phyloP scores from a whole-genome alignment of 2,888 invertebrate species.

The Lasius fuliginosus region DNA sequence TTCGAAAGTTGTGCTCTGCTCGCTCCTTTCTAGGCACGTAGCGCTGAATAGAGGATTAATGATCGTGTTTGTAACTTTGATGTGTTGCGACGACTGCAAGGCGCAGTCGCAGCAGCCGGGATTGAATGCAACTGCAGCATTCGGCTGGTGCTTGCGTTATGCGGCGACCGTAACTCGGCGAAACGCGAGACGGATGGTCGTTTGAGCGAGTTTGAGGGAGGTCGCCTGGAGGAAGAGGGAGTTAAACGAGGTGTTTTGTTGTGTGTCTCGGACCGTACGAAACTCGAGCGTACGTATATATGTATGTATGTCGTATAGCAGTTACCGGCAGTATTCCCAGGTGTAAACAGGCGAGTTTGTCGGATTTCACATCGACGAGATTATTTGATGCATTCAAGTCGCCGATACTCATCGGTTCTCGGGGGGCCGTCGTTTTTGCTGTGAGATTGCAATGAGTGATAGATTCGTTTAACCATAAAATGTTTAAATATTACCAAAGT shows the following conservation, averaged over 20 bases:
- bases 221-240: constrained; percentile 25
- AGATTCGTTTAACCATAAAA: neutral
- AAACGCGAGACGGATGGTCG: constrained; percentile 60
- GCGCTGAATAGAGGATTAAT: constrained; percentile 55
- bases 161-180: constrained; percentile 62
- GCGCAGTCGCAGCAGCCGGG: constrained; percentile 44
- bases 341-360: constrained; percentile 42
- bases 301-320: constrained; percentile 9
- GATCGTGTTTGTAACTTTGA: constrained; percentile 53
- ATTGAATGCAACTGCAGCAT: constrained; percentile 60
- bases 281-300: constrained; percentile 19
- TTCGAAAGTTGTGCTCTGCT: constrained; percentile 23
- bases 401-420: constrained; percentile 22
- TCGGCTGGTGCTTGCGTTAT: constrained; percentile 48
- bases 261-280: constrained; percentile 51
- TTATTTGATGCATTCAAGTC: constrained; percentile 41
- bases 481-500: neutral
- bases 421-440: neutral
- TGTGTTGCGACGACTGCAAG: constrained; percentile 49
- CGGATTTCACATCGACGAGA: constrained; percentile 52
- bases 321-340: constrained; percentile 27
- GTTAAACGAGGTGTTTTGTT: constrained; percentile 67
- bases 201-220: constrained; percentile 51
- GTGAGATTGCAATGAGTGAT: neutral
- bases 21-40: constrained; percentile 32